Percentiles rank a stretch among this genome's conserved stretches.
Evolutionary conservation across 2,888 invertebrate species (phyloP).

Genomic region (Scelioninae gen. 1): DNA sequence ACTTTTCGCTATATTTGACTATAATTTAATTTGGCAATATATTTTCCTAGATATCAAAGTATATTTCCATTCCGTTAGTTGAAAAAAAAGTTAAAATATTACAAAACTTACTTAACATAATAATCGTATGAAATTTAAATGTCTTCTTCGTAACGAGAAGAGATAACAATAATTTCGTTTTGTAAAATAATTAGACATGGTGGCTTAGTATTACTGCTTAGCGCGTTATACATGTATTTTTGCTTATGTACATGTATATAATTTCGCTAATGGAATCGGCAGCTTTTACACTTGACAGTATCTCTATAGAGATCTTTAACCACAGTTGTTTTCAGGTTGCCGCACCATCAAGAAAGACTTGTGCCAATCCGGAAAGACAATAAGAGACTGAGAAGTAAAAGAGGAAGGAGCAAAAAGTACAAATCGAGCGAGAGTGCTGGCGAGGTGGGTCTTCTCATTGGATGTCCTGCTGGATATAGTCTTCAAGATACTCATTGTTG

Average conservation of each 20-base stretch:
- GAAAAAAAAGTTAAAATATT: no score
- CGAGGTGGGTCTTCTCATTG: conserved; percentile 77
- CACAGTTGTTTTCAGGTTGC: conserved; percentile 80
- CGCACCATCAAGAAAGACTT: conserved; percentile 75
- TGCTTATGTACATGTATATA: conserved; percentile 38
- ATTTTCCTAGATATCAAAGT: neutral
- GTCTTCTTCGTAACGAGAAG: neutral
- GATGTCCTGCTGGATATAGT: conserved; percentile 79
- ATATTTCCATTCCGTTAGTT: no score
- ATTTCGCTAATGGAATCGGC: conserved; percentile 64
- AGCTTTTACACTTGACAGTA: conserved; percentile 71
- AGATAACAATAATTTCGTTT: neutral
- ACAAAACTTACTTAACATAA: no score
- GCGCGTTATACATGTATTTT: conserved; percentile 5
- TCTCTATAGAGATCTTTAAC: conserved; percentile 80
- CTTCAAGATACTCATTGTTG: conserved; percentile 77
- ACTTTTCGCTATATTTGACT: no score
- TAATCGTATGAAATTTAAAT: neutral
- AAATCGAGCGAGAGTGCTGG: conserved; percentile 68
- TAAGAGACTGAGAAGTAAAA: conserved; percentile 66
- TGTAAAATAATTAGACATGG: conserved; percentile 4
- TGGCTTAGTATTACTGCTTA: conserved; percentile 11
- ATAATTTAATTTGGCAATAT: neutral
- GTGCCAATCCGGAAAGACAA: conserved; percentile 72
- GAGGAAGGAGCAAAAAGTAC: conserved; percentile 67